Evolutionary conservation across 2,797 vertebrate species (phyloP), one percentile per base, ranked within the genome.

Genomic region (Enteromius treurensis): DNA sequence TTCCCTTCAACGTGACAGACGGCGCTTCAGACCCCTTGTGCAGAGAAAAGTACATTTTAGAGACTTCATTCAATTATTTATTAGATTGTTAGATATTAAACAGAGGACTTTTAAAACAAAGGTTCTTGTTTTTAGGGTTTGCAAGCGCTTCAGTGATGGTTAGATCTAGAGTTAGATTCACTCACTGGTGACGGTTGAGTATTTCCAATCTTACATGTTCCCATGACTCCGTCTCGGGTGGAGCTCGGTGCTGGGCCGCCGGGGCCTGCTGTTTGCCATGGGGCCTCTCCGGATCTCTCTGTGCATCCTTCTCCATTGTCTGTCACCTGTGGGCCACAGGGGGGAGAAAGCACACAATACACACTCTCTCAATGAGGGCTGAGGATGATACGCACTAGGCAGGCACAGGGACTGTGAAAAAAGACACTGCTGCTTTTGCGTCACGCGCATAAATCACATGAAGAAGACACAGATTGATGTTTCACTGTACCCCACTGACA

Each of bases 221-320:
- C 95, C 83, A 93, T 94, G 84, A 93, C 92, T 89, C 94, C 94
- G 42, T 94, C 94, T 84, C 90, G 93, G 90, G 94, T 89, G 88
- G 92, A 93, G 91, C 95, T 91, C 87, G 92, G 90, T 91, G 96
- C 95, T 65, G 94, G 95, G 90, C 94, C 93, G 90, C 90, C 90
- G 83, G 86, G 91, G 86, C 90, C 93, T 74, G 93, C 91, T 62
- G 87, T 88, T 88, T 92, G 85, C 82, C 79, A 74, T 6, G 87
- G 88, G 84, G 91, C 92, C 89, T 67, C 94, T 32, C 86, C 75
- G 73, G 82, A 75, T 77, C 32, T 83, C 81, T 88, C 85, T 71
- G 87, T 89, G 37, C 49, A 67, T 21, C 83, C 47, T 55, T 85
- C 82, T 80, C 23, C 69, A 51, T 71, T 81, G 79, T 89, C 89